Evolutionary conservation across 2,797 vertebrate genomes (phyloP).

Genomic region (Dromococcyx pavoninus): DNA sequence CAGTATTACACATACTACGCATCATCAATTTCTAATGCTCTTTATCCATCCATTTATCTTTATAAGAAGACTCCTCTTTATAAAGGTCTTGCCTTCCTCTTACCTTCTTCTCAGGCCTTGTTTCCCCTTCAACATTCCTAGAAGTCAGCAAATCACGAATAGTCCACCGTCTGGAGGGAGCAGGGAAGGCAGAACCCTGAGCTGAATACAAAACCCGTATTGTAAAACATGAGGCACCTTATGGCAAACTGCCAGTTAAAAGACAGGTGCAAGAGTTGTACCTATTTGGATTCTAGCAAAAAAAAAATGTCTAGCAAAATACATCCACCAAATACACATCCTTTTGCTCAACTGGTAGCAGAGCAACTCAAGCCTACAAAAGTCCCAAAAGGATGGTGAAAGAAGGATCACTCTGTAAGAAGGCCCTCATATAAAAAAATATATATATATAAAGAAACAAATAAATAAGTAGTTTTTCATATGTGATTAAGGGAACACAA

Average conservation of each 20-base stretch:
- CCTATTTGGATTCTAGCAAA: neutral
- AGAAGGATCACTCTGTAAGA: neutral
- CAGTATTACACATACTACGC: neutral
- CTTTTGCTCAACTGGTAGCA: neutral
- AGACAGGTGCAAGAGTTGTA: neutral
- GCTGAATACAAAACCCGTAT: neutral
- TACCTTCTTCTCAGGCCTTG: neutral
- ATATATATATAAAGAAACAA: neutral
- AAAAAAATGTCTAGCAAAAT: neutral
- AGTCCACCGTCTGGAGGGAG: neutral
- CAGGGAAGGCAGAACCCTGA: neutral
- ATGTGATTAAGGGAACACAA: neutral
- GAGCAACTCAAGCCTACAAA: neutral
- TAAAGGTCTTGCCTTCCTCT: neutral
- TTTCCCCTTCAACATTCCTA: neutral
- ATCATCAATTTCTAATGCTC: neutral
- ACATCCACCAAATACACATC: neutral
- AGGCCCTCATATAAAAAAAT: neutral
- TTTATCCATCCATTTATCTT: neutral
- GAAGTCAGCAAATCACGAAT: neutral
- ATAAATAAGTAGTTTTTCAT: neutral
- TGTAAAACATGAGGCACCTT: neutral
- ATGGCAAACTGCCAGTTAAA: neutral
- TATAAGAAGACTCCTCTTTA: neutral
- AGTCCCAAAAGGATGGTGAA: neutral